phyloP scores from a whole-genome alignment of 2,113 vertebrate genomes.

The Chlorodrepanis virens region DNA sequence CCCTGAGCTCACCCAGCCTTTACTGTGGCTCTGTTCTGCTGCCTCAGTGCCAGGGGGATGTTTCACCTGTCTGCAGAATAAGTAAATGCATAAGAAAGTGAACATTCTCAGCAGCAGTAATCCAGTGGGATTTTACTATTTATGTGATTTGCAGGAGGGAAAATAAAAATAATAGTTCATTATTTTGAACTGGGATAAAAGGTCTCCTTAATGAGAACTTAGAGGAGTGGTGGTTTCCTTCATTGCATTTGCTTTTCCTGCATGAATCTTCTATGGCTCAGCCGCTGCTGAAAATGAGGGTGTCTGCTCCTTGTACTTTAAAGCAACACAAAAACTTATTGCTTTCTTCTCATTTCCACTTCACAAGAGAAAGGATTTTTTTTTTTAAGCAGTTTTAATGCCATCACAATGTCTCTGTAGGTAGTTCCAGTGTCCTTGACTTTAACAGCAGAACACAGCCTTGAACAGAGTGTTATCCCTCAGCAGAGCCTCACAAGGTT shows the following conservation, averaged over 20 bases:
- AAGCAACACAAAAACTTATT: background rate
- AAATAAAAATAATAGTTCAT: background rate
- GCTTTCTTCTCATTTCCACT: background rate
- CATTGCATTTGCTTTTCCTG: background rate
- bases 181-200: background rate
- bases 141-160: background rate
- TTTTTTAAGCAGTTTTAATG: background rate
- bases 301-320: background rate
- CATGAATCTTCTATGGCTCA: background rate
- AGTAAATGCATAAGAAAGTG: background rate
- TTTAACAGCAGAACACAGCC: background rate
- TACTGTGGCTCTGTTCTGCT: background rate
- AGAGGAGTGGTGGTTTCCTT: background rate
- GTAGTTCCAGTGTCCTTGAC: background rate
- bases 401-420: background rate
- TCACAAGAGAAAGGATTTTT: background rate
- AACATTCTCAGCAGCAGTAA: background rate
- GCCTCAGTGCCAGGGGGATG: no score
- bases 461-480: background rate
- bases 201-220: background rate
- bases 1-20: background rate
- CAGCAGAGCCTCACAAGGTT: background rate
- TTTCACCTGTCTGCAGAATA: background rate
- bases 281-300: background rate
- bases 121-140: background rate